Percentiles rank a stretch among this genome's conserved stretches.
phyloP scores from a whole-genome alignment of 2,113 vertebrate genomes.

The Piaya cayana region DNA sequence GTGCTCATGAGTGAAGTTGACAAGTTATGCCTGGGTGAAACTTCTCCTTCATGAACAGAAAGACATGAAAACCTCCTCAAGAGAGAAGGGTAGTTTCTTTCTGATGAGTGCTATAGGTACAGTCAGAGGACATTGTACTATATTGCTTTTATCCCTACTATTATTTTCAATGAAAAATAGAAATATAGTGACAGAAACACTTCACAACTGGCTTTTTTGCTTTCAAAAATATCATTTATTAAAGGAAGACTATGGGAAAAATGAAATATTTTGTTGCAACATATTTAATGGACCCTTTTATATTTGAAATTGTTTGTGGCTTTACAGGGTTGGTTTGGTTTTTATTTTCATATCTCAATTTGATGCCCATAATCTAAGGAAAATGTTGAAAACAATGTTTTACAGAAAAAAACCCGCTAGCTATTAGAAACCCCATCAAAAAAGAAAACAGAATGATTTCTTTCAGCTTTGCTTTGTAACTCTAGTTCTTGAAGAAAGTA shows the following conservation, averaged over 20 bases:
- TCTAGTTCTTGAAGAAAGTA: background rate
- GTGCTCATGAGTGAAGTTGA: background rate
- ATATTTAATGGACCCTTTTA: background rate
- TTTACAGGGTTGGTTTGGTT: background rate
- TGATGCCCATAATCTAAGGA: background rate
- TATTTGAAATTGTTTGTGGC: background rate
- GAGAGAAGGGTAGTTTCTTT: background rate
- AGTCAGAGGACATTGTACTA: background rate
- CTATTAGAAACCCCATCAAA: background rate
- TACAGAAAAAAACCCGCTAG: background rate
- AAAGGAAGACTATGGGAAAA: fast-evolving
- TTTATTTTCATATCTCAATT: background rate
- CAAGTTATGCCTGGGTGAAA: background rate
- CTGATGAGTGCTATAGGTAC: background rate
- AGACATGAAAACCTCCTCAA: background rate
- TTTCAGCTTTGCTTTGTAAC: background rate
- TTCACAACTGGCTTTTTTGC: too few species aligned
- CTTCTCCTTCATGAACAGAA: background rate
- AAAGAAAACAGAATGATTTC: background rate
- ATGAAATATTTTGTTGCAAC: background rate
- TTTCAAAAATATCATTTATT: background rate
- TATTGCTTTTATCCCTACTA: background rate
- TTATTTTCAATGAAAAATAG: background rate
- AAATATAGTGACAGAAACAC: background rate
- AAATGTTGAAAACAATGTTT: background rate